phyloP scores from a whole-genome alignment of 2,797 vertebrate species.

The Strix occidentalis region DNA sequence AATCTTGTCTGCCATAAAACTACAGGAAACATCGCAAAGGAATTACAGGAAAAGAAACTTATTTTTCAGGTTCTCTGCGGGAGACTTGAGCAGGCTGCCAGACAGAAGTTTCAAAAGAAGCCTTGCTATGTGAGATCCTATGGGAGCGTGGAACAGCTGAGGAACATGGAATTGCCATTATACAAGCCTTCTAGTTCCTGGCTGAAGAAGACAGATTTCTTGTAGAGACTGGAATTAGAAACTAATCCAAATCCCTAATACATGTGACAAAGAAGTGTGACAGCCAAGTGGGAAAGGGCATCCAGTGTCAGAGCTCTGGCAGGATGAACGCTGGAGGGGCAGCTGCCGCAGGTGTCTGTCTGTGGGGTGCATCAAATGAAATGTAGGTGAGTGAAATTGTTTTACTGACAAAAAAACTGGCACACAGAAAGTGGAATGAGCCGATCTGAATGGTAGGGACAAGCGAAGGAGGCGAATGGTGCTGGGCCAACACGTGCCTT shows the following conservation, averaged over 20 bases:
- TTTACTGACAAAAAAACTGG: not conserved
- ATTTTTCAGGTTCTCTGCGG: not conserved
- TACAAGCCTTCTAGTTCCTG: not conserved
- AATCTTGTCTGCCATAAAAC: not conserved
- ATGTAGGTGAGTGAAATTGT: not conserved
- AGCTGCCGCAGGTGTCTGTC: not conserved
- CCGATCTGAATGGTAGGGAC: not conserved
- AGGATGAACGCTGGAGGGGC: not conserved
- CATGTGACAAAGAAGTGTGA: not conserved
- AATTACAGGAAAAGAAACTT: not conserved
- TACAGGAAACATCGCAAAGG: not conserved
- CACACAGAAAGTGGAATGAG: not conserved
- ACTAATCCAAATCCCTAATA: not conserved
- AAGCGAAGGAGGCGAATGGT: not conserved
- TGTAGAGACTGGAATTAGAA: not conserved
- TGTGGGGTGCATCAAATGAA: not conserved
- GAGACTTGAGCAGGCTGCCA: not conserved
- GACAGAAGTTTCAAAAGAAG: not conserved
- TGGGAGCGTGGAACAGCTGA: not conserved
- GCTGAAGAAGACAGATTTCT: not conserved
- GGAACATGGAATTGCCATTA: not conserved
- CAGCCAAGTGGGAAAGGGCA: not conserved
- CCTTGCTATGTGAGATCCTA: not conserved
- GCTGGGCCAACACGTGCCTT: not conserved
- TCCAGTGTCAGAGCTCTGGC: not conserved